phyloP scores from a whole-genome alignment of 2,113 vertebrate species.

The Sinocyclocheilus anshuiensis region DNA sequence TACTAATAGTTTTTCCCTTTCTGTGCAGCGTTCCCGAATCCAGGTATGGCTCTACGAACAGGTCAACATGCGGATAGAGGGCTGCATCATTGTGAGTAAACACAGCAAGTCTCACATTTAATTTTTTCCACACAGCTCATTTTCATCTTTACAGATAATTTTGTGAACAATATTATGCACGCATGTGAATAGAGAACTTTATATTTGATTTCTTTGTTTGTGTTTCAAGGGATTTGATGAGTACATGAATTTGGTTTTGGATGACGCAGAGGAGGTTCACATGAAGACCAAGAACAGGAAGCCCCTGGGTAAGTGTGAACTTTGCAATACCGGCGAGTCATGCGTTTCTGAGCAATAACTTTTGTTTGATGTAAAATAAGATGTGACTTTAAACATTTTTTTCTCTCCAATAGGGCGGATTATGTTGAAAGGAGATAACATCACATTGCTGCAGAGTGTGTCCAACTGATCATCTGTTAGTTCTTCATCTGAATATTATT shows the following conservation, averaged over 20 bases:
- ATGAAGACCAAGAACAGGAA: constrained; percentile 98
- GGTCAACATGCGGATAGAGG: constrained; percentile 98
- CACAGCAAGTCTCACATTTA: background rate
- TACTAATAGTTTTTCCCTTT: background rate
- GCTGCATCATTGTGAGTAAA: constrained; percentile 95
- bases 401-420: constrained; percentile 85
- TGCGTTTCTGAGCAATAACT: background rate
- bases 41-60: constrained; percentile 99
- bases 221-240: constrained; percentile 91
- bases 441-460: constrained; percentile 95
- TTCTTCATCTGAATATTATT: background rate
- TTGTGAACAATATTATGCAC: background rate
- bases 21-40: constrained; percentile 89
- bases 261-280: constrained; percentile 96
- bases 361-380: background rate
- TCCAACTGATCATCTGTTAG: constrained; percentile 74
- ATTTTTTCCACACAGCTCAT: background rate
- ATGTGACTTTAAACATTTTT: constrained; percentile 28
- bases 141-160: background rate
- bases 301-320: constrained; percentile 83
- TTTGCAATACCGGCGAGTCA: background rate
- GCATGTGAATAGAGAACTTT: background rate
- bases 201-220: background rate
- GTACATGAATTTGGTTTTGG: constrained; percentile 97
- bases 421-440: constrained; percentile 99